Base-by-base conservation (phyloP, 2,888 invertebrate species). In the Leistus spinibarbis region DNA sequence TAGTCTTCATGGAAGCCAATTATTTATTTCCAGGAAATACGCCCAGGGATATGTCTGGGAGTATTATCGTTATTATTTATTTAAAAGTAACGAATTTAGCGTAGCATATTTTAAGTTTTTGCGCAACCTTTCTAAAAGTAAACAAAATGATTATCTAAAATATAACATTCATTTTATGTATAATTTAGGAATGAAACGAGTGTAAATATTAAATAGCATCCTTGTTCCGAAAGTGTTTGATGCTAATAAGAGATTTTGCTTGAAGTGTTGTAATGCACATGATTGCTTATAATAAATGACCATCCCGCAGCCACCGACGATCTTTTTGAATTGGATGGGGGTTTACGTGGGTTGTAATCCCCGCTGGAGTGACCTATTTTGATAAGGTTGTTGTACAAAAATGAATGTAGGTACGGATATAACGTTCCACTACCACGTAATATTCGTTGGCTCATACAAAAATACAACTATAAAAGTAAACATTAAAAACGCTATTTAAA, bases 401-500 rank as follows among this genome's bases (percentile, higher is more conserved):
- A 72, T 65, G 65, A n/a, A n/a, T n/a, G n/a, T n/a, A n/a, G n/a
- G n/a, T 54, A 27, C 72, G 17, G 66, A 64, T n/a, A 72, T 65
- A 72, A 56, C 72, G 65, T 27, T 72, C 57, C 57, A 23, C 72
- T 1, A 40, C 40, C 40, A 40, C 40, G 40, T 13, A 10, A 40
- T 40, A 13, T 40, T 40, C 40, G 5, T 7, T 40, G 10, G 40
- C 56, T 72, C 65, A 72, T 60, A 60, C 66, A 72, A 65, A 72
- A 66, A 72, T 72, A 65, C 56, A 72, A 72, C 66, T 72, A 65
- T 72, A 72, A 72, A 72, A 65, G 54, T 56, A 10, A 17, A 17
- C 40, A 65, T 72, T 72, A 72, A 54, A 65, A 40, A 7, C 40
- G 7, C 13, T 40, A 2, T 40, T 10, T 13, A 56, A 56, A 10